phyloP scores from a whole-genome alignment of 1,140 invertebrate genomes.

The Brachionus calyciflorus region DNA sequence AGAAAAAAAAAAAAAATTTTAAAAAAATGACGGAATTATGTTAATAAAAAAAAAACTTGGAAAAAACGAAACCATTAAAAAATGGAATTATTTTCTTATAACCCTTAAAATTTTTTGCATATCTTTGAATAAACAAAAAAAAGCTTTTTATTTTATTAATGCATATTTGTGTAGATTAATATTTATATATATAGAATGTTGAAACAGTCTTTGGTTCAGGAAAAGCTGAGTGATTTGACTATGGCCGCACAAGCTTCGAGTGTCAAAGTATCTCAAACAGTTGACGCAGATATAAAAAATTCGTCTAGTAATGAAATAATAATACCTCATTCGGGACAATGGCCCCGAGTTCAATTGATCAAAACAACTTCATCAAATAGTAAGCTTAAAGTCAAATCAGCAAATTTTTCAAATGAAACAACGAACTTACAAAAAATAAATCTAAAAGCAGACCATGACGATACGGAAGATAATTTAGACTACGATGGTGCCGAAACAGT shows the following conservation, averaged over 20 bases:
- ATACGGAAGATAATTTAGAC: constrained; percentile 13
- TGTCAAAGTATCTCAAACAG: no score
- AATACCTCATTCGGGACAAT: constrained; percentile 34
- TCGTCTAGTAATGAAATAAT: neutral
- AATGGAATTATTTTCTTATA: no score
- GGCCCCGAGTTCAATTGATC: constrained; percentile 11
- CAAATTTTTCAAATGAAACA: constrained; percentile 18
- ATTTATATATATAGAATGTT: constrained; percentile 28
- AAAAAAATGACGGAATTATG: constrained; percentile 42
- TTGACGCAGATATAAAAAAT: neutral
- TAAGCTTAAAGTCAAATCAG: constrained; percentile 22
- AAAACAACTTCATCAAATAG: constrained; percentile 13
- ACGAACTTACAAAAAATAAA: neutral
- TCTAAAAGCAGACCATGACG: neutral
- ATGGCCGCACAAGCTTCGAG: constrained; percentile 23
- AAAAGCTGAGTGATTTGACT: constrained; percentile 42
- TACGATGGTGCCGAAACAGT: constrained; percentile 28
- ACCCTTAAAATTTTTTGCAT: no score
- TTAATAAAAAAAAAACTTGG: constrained; percentile 4
- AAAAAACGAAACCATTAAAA: neutral
- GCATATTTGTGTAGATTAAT: neutral
- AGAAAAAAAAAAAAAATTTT: neutral
- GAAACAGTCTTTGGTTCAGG: constrained; percentile 46
- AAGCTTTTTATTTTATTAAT: no score
- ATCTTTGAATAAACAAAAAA: no score